Evolutionary conservation across 1,140 invertebrate species (phyloP), one percentile per base, ranked within the genome.

Genomic region (Drosophila quadrilineata): DNA sequence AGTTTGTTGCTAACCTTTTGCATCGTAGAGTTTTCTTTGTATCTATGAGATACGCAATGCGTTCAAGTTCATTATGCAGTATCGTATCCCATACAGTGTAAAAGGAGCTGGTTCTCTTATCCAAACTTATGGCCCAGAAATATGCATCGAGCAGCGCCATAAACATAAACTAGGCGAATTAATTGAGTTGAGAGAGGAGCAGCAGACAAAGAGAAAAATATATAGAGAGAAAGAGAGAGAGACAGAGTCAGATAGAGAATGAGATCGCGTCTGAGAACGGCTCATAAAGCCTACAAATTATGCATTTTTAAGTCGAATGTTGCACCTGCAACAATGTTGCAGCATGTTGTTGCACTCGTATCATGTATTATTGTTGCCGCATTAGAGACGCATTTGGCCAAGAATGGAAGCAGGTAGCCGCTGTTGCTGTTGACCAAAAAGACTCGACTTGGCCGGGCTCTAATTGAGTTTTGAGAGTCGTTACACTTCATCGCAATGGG

Each of bases 401-500:
- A 62, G 29, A 63, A 41, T 29, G 38, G 8, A 3, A 16, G 5
- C 3, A 21, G 6, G 9, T 17, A 43, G 31, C 35, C 71, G 58
- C 48, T n/a, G n/a, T n/a, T n/a, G n/a, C n/a, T n/a, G n/a, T 22
- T 58, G 17, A 12, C 24, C 8, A 26, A 45, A 45, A 45, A 45
- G 45, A 43, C 28, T 28, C 17, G 17, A 40, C 16, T 40, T 40
- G 38, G 58, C 66, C 70, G 26, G 33, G 58, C 24, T 68, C 65
- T 84, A 84, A 84, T 84, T 84, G 77, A 84, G 77, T 84, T 84
- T 84, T 84, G 77, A 84, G 77, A 49, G 79, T 73, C 77, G 76
- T 84, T 82, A 84, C 77, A 84, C 77, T 84, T 84, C 77, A 84
- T 84, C 76, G 76, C 76, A 82, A 77, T 84, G 77, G 79, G 79